phyloP scores from a whole-genome alignment of 2,113 vertebrate species.

The Oplegnathus fasciatus region DNA sequence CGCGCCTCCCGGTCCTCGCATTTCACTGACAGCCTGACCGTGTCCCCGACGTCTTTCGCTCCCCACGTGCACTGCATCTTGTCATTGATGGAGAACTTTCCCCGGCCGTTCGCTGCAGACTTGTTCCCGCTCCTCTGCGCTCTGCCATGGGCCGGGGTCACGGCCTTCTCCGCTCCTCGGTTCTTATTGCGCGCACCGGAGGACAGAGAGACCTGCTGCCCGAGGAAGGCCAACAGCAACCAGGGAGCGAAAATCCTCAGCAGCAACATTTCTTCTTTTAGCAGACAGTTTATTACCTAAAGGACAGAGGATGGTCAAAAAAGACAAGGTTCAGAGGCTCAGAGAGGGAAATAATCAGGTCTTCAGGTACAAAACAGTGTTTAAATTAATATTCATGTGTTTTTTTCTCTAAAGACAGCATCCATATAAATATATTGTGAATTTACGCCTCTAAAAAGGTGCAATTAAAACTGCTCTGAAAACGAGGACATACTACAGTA shows the following conservation, averaged over 20 bases:
- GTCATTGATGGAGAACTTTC: constrained; percentile 84
- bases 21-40: constrained; percentile 73
- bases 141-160: background rate
- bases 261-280: constrained; percentile 70
- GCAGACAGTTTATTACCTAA: constrained; percentile 14
- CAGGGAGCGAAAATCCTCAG: constrained; percentile 77
- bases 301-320: background rate
- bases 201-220: constrained; percentile 74
- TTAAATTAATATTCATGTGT: background rate
- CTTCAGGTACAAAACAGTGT: background rate
- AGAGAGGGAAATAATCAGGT: background rate
- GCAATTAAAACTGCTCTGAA: background rate
- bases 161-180: background rate
- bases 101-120: constrained; percentile 43
- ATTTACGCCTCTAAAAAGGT: background rate
- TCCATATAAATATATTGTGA: background rate
- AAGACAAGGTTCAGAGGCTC: background rate
- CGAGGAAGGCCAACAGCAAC: constrained; percentile 82
- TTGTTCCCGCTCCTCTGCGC: constrained; percentile 59
- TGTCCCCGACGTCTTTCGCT: constrained; percentile 27
- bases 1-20: constrained; percentile 75
- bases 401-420: background rate
- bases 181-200: constrained; percentile 67
- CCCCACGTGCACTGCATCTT: constrained; percentile 86
- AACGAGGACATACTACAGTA: background rate